Evolutionary conservation across 2,888 invertebrate genomes (phyloP).

Genomic region (Cataglyphis livida): DNA sequence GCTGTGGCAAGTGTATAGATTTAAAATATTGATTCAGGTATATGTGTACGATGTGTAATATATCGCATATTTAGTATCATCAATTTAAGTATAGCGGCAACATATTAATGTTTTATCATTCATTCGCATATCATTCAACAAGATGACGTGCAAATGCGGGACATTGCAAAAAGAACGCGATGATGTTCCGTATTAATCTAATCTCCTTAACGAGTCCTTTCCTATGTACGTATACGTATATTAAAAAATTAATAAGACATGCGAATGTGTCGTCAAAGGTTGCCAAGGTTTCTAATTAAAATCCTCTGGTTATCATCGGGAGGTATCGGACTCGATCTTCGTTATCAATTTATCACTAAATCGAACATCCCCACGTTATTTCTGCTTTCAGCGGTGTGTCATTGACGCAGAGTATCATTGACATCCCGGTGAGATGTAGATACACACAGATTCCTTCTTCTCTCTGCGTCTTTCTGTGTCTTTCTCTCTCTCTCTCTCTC

Average conservation of each 20-base stretch:
- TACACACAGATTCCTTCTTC: not conserved
- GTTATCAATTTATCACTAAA: not conserved
- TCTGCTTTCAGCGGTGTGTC: not conserved
- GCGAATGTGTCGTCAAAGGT: not conserved
- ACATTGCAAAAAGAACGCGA: not conserved
- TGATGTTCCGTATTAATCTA: not conserved
- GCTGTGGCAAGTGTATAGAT: not conserved
- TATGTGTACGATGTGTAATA: not conserved
- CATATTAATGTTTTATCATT: not conserved
- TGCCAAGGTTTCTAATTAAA: not conserved
- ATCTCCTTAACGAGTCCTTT: not conserved
- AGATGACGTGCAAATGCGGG: not conserved
- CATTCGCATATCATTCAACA: not conserved
- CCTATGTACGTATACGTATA: not conserved
- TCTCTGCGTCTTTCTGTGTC: not conserved
- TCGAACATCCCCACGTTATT: not conserved
- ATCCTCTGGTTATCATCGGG: not conserved
- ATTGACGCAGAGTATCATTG: conserved; percentile 4
- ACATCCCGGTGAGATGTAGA: not conserved
- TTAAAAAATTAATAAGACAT: not conserved
- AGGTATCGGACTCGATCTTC: not conserved
- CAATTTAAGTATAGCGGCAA: not conserved
- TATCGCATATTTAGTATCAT: not conserved
- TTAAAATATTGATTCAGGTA: not conserved
- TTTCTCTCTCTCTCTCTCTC: not conserved